Base-by-base conservation (phyloP, 2,888 invertebrate species). In the Clostera curtula region DNA sequence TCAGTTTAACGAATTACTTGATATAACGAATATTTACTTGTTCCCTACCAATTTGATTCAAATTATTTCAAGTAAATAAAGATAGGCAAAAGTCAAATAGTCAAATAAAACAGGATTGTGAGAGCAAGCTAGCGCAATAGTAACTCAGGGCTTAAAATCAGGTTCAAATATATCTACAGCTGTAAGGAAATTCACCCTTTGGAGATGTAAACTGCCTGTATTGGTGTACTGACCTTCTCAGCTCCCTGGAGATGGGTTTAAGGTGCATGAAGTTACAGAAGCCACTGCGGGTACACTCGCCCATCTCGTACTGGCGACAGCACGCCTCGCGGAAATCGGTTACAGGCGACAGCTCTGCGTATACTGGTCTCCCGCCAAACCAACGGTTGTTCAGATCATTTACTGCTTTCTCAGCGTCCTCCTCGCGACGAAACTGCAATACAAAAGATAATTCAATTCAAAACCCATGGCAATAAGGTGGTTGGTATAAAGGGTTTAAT, bases 191-290 rank as follows among this genome's bases (percentile, higher is more conserved):
- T 2, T n/a, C 3, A 17, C 8, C 8, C 4, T 1, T n/a, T 1
- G 17, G 8, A 3, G 3, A 6, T 4, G 8, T n/a, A 6, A 17
- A 6, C n/a, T 17, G 5, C 17, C 8, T 6, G 6, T 3, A 5
- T 12, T 17, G 7, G n/a, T 1, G 9, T 12, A 12, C 8, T 18
- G 87, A 95, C 80, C 97, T 90, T 41, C 97, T 87, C 30, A 98
- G 79, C 67, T 98, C 97, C 39, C 97, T 87, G 0, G 98, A 98
- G 54, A 99, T 98, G 6, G 98, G 98, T 66, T 99, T 99, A 69
- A 99, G 86, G 68, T 99, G 99, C 99, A 99, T 99, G 82, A 99
- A 99, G 85, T 99, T 99, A 76, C 99, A 99, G 82, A 99, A 99
- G 17, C 98, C 99, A 53, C 97, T 97, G 30, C 98, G 89, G 0